Evolutionary conservation across 2,888 invertebrate genomes (phyloP).

Genomic region (Dione vanillae): DNA sequence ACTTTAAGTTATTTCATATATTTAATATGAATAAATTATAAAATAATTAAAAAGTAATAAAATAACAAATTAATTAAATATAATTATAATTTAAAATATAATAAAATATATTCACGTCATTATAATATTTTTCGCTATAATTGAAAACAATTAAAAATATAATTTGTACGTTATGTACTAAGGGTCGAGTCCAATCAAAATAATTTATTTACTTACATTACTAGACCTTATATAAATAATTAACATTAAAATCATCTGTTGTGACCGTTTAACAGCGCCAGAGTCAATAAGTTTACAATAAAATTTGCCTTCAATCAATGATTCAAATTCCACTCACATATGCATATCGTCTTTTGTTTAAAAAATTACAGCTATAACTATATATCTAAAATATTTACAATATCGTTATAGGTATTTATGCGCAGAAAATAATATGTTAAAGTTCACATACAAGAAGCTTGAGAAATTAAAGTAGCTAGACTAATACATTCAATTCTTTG

Average conservation of each 20-base stretch:
- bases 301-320: constrained; percentile 21
- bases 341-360: constrained; percentile 28
- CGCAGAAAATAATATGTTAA: constrained; percentile 13
- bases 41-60: constrained; percentile 1
- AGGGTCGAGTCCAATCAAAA: constrained; percentile 1
- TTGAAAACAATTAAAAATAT: constrained; percentile 10
- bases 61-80: constrained; percentile 11
- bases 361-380: constrained; percentile 27
- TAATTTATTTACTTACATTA: constrained; percentile 20
- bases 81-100: constrained; percentile 8
- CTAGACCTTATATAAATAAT: constrained; percentile 11
- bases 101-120: constrained; percentile 3
- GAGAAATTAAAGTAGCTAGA: background rate
- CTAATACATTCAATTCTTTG: constrained; percentile 6
- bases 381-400: constrained; percentile 36
- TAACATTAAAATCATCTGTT: constrained; percentile 12
- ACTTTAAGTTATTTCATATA: too few relatives aligned
- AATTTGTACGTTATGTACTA: constrained; percentile 22
- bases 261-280: constrained; percentile 34
- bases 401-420: constrained; percentile 11
- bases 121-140: constrained; percentile 6
- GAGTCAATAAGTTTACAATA: constrained; percentile 25
- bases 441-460: constrained; percentile 22
- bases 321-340: constrained; percentile 5
- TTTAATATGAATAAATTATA: background rate